These are phyloP conservation scores for Cephus sareptanus DNA, from an alignment of 2,888 invertebrate genomes.

Conservation along the genomic window DNA sequence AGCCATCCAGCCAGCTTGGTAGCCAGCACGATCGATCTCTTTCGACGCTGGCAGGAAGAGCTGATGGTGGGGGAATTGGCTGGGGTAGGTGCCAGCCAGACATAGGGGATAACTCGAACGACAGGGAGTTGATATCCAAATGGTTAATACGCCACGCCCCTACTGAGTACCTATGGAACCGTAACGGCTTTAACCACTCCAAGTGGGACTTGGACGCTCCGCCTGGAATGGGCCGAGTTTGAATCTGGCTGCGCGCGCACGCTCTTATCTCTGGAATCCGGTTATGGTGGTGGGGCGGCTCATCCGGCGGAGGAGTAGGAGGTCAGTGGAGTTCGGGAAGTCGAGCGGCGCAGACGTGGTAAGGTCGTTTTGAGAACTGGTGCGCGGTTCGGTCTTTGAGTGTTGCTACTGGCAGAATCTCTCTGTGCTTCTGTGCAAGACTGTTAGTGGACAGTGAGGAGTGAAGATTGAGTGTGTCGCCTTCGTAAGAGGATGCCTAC, in stretches of 20 bases:
- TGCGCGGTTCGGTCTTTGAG: not conserved
- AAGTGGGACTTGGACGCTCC: not conserved
- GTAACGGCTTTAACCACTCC: not conserved
- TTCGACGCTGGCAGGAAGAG: slow-evolving; percentile 38
- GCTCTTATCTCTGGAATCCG: slow-evolving; percentile 60
- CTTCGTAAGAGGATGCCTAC: slow-evolving; percentile 61
- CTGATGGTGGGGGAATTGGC: not conserved
- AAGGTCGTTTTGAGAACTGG: not conserved
- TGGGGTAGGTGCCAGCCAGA: not conserved
- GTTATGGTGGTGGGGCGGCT: slow-evolving; percentile 48
- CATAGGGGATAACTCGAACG: not conserved
- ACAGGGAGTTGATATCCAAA: not conserved
- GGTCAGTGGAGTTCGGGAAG: slow-evolving; percentile 64
- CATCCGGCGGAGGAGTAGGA: slow-evolving; percentile 55
- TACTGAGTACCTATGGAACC: not conserved
- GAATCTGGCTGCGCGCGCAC: slow-evolving; percentile 51
- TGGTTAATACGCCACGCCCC: not conserved
- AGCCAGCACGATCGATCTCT: slow-evolving; percentile 48
- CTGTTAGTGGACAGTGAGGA: slow-evolving; percentile 2
- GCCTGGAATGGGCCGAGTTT: not conserved
- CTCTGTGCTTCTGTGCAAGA: slow-evolving; percentile 3
- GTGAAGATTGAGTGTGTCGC: not conserved
- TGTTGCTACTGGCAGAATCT: not conserved
- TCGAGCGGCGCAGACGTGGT: slow-evolving; percentile 65
- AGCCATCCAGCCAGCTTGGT: slow-evolving; percentile 39